Percentiles rank a stretch among this genome's conserved stretches.
Conservation (phyloP, 2,888 invertebrate species). For the Electrophaes corylata region DNA sequence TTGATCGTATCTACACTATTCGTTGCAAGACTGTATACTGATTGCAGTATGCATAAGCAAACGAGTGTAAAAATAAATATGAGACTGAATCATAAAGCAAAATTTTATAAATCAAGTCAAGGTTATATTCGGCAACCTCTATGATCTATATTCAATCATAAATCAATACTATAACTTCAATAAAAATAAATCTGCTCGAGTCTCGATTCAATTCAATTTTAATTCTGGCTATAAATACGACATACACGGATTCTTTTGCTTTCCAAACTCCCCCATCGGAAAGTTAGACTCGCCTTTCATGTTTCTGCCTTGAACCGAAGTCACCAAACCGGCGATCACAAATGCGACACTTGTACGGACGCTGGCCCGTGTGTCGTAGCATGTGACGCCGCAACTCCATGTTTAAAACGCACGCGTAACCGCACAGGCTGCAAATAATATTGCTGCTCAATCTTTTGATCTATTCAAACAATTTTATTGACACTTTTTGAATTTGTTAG, state of each 20-base stretch:
- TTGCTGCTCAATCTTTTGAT: not conserved
- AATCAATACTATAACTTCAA: not conserved
- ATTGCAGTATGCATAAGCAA: too few species aligned
- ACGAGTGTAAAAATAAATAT: too few species aligned
- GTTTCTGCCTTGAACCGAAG: slow-evolving; percentile 77
- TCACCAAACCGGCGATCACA: slow-evolving; percentile 77
- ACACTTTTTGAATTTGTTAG: not conserved
- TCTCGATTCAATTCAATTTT: not conserved
- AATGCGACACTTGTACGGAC: slow-evolving; percentile 77
- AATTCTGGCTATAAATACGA: too few species aligned
- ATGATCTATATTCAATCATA: not conserved
- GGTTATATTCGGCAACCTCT: too few species aligned
- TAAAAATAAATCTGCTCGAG: not conserved
- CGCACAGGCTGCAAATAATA: slow-evolving; percentile 59
- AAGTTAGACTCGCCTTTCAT: slow-evolving; percentile 65
- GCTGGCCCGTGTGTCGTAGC: slow-evolving; percentile 76
- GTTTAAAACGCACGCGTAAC: slow-evolving; percentile 71
- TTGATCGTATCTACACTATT: too few species aligned
- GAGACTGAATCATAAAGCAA: too few species aligned
- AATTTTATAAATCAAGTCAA: too few species aligned
- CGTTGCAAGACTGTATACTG: too few species aligned
- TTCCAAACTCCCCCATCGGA: not conserved
- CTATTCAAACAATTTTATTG: not conserved
- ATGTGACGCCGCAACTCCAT: slow-evolving; percentile 75
- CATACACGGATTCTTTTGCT: not conserved